Percentiles rank a stretch among this genome's conserved stretches.
Conservation (phyloP, 2,888 invertebrate species). For the Heliconius sara region DNA sequence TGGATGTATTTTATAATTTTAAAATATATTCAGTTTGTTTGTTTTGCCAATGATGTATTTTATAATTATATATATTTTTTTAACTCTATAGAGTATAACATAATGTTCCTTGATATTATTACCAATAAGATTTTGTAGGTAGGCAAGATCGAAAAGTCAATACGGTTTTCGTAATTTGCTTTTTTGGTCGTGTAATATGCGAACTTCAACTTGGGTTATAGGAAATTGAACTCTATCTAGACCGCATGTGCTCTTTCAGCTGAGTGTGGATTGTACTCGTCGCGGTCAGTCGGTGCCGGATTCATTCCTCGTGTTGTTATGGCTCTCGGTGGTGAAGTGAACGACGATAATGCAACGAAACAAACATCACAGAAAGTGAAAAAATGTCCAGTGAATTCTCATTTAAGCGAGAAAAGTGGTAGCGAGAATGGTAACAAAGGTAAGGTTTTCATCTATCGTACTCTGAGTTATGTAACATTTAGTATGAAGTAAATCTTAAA, state of each 20-base stretch:
- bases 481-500: conserved; percentile 60
- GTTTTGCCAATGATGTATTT: background rate
- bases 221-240: conserved; percentile 79
- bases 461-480: conserved; percentile 81
- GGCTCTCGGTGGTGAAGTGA: conserved; percentile 85
- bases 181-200: conserved; percentile 50
- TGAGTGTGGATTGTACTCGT: conserved; percentile 80
- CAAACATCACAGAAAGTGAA: conserved; percentile 80
- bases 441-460: conserved; percentile 74
- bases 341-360: conserved; percentile 80
- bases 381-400: conserved; percentile 75
- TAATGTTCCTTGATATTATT: conserved; percentile 6
- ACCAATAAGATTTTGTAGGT: conserved; percentile 37
- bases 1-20: too few species aligned
- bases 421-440: conserved; percentile 78
- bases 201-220: conserved; percentile 61
- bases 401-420: conserved; percentile 73
- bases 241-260: conserved; percentile 83
- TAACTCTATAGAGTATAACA: background rate
- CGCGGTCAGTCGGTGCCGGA: conserved; percentile 79
- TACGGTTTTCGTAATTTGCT: conserved; percentile 29
- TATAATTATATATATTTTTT: background rate
- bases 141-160: conserved; percentile 29
- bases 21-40: too few species aligned
- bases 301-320: conserved; percentile 84